phyloP scores from a whole-genome alignment of 2,888 invertebrate genomes.

The Sepiola atlantica region DNA sequence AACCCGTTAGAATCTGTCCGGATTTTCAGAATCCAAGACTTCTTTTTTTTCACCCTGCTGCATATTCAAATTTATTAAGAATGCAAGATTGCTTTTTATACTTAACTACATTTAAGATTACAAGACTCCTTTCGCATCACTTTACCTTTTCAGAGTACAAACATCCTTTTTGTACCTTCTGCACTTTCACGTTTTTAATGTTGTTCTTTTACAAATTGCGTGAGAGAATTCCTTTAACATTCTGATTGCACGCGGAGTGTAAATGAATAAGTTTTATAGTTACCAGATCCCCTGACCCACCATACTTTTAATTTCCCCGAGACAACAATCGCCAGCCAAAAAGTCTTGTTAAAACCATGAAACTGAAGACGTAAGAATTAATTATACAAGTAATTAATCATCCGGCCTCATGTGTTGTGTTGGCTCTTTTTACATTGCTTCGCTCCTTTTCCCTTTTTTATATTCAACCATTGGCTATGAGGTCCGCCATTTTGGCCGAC shows the following conservation, averaged over 20 bases:
- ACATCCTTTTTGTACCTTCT: no score
- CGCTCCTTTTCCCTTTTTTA: neutral
- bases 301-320: neutral
- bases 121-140: no score
- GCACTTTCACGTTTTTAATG: no score
- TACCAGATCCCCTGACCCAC: neutral
- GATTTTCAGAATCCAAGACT: no score
- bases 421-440: neutral
- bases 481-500: neutral
- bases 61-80: no score
- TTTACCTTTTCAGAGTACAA: no score
- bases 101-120: no score
- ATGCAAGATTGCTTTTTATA: no score
- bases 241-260: neutral
- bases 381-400: conserved; percentile 32
- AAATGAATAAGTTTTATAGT: neutral
- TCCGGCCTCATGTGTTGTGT: neutral
- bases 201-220: neutral
- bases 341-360: conserved; percentile 20
- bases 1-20: no score
- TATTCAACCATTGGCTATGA: neutral
- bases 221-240: neutral
- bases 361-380: conserved; percentile 21
- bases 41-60: no score
- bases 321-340: neutral